phyloP scores from a whole-genome alignment of 2,888 invertebrate genomes.

The Steinernema carpocapsae region DNA sequence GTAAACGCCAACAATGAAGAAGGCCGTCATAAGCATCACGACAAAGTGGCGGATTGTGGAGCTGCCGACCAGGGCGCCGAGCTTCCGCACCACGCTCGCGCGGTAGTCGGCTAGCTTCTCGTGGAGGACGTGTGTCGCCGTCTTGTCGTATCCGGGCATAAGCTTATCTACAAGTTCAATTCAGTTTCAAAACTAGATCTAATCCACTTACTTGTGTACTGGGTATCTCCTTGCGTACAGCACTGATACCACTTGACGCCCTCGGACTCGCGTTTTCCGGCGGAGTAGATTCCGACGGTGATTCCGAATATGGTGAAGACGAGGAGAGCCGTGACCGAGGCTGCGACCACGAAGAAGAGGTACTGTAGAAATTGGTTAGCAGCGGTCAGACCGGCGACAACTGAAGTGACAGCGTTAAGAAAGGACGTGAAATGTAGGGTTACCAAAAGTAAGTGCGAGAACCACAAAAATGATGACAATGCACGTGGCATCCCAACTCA shows the following conservation, averaged over 20 bases:
- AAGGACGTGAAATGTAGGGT: too few species aligned
- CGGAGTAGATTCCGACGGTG: slow-evolving; percentile 58
- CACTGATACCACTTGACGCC: slow-evolving; percentile 68
- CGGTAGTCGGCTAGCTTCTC: slow-evolving; percentile 63
- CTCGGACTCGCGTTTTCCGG: slow-evolving; percentile 58
- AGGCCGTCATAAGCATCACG: slow-evolving; percentile 56
- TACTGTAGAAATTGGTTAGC: slow-evolving; percentile 52
- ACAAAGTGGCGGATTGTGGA: slow-evolving; percentile 49
- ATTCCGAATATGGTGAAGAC: slow-evolving; percentile 57
- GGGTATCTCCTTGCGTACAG: slow-evolving; percentile 62
- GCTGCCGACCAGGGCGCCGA: slow-evolving; percentile 52
- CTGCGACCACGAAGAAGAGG: slow-evolving; percentile 54
- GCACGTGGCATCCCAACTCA: slow-evolving; percentile 64
- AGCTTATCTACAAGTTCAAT: slow-evolving; percentile 44
- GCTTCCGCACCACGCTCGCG: slow-evolving; percentile 51
- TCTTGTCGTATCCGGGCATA: slow-evolving; percentile 50
- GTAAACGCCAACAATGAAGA: slow-evolving; percentile 58
- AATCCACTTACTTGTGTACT: slow-evolving; percentile 60
- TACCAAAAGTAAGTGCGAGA: slow-evolving; percentile 49
- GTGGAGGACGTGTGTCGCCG: slow-evolving; percentile 53
- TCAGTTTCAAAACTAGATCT: not conserved
- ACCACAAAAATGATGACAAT: slow-evolving; percentile 51
- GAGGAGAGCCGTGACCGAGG: slow-evolving; percentile 54
- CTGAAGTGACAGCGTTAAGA: slow-evolving; percentile 40
- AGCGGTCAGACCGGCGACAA: slow-evolving; percentile 49